Evolutionary conservation across 1,140 invertebrate genomes (phyloP), one percentile per base, ranked within the genome.

Genomic region (Macrosteles quadrilineatus): DNA sequence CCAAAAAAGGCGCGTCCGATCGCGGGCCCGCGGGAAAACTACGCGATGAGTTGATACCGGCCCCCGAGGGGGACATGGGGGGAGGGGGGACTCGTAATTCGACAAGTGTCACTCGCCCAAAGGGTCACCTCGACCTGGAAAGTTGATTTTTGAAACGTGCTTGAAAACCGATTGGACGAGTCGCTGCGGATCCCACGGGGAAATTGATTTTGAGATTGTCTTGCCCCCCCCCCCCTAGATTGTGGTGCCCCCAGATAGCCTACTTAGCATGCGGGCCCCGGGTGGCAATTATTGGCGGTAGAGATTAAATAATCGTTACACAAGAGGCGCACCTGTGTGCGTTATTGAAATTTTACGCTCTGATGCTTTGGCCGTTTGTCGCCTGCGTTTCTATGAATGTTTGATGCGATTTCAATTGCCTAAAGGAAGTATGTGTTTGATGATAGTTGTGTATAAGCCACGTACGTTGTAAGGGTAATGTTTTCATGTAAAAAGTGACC

Each of bases 291-390:
- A 59, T 59, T 29, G 23, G 25, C 55, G 55, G n/a, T 29, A n/a
- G 55, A 59, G 21, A 59, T 59, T 59, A 59, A 59, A 59, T 29
- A 59, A 59, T 59, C 55, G 21, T 59, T 59, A n/a, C 55, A 30
- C 27, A 59, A 59, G 6, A n/a, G 47, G 3, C 55, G 6, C 55
- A 59, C 55, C 27, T 59, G 55, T 59, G 55, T 59, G 55, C 14
- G 21, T 59, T 59, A 59, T 59, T 59, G 55, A 59, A 59, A 50
- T 25, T 29, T 59, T 29, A 11, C 55, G 55, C 55, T 14, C 55
- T 25, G 55, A 9, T 25, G 55, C 21, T 25, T 29, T 36, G n/a
- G n/a, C n/a, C n/a, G n/a, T n/a, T n/a, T n/a, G n/a, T n/a, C n/a
- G n/a, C n/a, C n/a, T n/a, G n/a, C n/a, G n/a, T n/a, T n/a, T n/a